phyloP scores from a whole-genome alignment of 2,113 vertebrate genomes.

The Tricholaema leucomelas region DNA sequence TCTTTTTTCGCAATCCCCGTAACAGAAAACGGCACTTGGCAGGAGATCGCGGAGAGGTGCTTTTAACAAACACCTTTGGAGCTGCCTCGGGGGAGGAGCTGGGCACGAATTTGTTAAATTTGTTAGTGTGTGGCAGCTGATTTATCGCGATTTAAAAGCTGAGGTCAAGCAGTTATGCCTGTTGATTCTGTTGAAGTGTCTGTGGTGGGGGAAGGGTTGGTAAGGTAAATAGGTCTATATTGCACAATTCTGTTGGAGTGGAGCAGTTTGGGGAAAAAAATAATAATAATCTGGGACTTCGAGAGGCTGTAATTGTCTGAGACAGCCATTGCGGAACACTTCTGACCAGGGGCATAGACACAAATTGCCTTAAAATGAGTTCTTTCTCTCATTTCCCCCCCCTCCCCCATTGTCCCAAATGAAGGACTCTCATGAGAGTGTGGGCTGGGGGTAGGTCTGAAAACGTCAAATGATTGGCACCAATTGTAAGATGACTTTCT shows the following conservation, averaged over 20 bases:
- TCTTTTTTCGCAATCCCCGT: background rate
- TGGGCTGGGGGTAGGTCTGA: slow-evolving; percentile 55
- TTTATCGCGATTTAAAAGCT: slow-evolving; percentile 22
- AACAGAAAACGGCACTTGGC: slow-evolving; percentile 18
- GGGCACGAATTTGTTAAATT: slow-evolving; percentile 29
- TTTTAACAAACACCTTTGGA: slow-evolving; percentile 34
- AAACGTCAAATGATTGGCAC: slow-evolving; percentile 68
- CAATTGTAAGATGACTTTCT: slow-evolving; percentile 62
- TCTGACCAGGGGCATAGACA: background rate
- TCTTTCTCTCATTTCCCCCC: slow-evolving; percentile 10
- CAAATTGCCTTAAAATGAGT: slow-evolving; percentile 34
- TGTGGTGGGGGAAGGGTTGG: background rate
- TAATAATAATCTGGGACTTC: background rate
- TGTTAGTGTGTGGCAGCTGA: slow-evolving; percentile 15
- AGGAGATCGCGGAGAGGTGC: slow-evolving; percentile 16
- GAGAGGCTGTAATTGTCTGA: slow-evolving; percentile 44
- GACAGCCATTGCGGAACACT: slow-evolving; percentile 33
- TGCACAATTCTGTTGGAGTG: slow-evolving; percentile 43
- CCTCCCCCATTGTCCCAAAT: slow-evolving; percentile 56
- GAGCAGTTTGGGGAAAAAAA: background rate
- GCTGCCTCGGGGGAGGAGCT: slow-evolving; percentile 16
- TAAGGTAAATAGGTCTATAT: slow-evolving; percentile 56
- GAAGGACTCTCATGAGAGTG: slow-evolving; percentile 49
- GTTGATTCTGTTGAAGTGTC: background rate
- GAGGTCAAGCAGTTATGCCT: background rate